Evolutionary conservation across 2,888 invertebrate genomes (phyloP), one percentile per base, ranked within the genome.

Genomic region (Spodoptera exigua): DNA sequence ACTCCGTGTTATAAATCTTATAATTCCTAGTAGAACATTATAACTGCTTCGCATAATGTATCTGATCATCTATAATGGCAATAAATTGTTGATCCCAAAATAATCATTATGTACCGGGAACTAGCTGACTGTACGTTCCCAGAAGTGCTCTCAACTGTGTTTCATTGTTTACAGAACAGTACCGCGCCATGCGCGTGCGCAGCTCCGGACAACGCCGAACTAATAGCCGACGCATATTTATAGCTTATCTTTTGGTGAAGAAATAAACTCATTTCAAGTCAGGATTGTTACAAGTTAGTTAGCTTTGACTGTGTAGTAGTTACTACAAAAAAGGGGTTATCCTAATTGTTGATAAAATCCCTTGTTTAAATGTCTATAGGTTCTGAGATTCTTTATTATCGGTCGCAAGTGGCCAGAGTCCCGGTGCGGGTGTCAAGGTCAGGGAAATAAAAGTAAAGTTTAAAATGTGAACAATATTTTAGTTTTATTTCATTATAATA

Each of bases 381-480:
- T n/a, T n/a, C 55, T 37, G 56, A 45, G 17, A 17, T 39, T 61
- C 16, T 35, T 14, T 27, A 5, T 35, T 36, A 18, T 60, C 27
- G 36, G n/a, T 54, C n/a, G 16, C 27, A 17, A 36, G 18, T 34
- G 27, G 47, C 54, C 32, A n/a, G 11, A 37, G 18, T 16, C 45
- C 32, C 41, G 58, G 7, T 58, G 49, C 48, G 47, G 34, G 41
- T 46, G 54, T 12, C 17, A 48, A 54, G 54, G 70, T 62, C 54
- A 81, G 85, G 82, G 83, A 75, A 89, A 89, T 79, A 80, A 77
- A 77, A 77, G 27, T 73, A 53, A 60, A 64, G 56, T 61, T 77
- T 81, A 71, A 73, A 75, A 81, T 84, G 80, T 85, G 84, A 86
- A 88, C 88, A 88, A 88, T 88, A 87, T 69, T 85, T 86, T 85